These are phyloP conservation scores for Meda fulgida DNA, from an alignment of 2,797 vertebrate genomes.

Conservation along the genomic window DNA sequence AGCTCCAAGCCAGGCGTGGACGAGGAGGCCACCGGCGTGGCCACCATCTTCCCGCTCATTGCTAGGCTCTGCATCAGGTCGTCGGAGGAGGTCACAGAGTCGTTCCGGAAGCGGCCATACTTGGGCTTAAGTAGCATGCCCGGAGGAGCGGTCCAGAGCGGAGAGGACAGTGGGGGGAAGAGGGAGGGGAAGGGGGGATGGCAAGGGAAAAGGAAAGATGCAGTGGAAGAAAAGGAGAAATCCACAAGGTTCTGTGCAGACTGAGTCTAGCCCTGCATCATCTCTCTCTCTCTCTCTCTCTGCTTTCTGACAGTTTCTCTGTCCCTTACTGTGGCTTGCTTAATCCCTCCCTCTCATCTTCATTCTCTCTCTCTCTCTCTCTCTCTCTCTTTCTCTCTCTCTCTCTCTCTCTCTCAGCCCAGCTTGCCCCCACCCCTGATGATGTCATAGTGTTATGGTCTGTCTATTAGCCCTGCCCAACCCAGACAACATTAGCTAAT, in stretches of 20 bases:
- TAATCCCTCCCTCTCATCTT: slow-evolving; percentile 61
- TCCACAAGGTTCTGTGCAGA: slow-evolving; percentile 60
- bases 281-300: slow-evolving; percentile 63
- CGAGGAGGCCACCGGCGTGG: slow-evolving; percentile 77
- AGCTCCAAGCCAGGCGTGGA: slow-evolving; percentile 74
- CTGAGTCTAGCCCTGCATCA: slow-evolving; percentile 68
- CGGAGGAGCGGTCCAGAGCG: slow-evolving; percentile 77
- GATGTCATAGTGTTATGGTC: slow-evolving; percentile 86
- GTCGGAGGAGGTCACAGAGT: slow-evolving; percentile 86
- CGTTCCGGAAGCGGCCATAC: slow-evolving; percentile 91
- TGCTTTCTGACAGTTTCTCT: slow-evolving; percentile 56
- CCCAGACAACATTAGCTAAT: slow-evolving; percentile 77
- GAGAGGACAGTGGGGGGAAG: slow-evolving; percentile 66
- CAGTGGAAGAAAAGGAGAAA: slow-evolving; percentile 44
- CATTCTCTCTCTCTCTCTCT: slow-evolving; percentile 67
- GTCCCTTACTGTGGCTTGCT: slow-evolving; percentile 55
- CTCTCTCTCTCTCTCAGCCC: slow-evolving; percentile 61
- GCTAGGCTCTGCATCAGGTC: slow-evolving; percentile 86
- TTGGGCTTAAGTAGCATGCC: slow-evolving; percentile 92
- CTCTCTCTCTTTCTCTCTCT: slow-evolving; percentile 65
- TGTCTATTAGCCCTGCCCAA: slow-evolving; percentile 80
- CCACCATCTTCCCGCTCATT: slow-evolving; percentile 86
- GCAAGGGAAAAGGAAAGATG: slow-evolving; percentile 46
- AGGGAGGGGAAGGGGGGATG: slow-evolving; percentile 43
- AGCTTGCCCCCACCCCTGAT: slow-evolving; percentile 70